phyloP scores from a whole-genome alignment of 2,113 vertebrate genomes.

The Mugil cephalus region DNA sequence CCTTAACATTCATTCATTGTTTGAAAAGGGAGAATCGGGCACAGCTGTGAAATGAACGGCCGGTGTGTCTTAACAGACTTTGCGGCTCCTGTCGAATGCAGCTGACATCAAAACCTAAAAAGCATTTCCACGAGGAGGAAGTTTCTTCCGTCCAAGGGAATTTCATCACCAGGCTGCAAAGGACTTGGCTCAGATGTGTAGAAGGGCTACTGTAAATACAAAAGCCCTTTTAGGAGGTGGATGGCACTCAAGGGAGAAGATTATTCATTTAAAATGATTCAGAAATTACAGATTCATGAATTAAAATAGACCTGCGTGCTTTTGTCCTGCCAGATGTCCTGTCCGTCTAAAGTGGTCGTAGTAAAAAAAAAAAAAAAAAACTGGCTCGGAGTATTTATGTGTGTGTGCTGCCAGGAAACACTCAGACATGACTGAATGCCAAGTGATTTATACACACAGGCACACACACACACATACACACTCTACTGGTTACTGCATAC shows the following conservation, averaged over 20 bases:
- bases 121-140: constrained; percentile 32
- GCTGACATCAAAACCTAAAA: constrained; percentile 2
- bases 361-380: too few relatives aligned
- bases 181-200: constrained; percentile 7
- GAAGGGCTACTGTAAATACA: neutral
- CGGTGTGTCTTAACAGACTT: constrained; percentile 11
- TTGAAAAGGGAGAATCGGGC: neutral
- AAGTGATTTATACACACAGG: neutral
- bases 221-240: neutral
- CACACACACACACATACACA: constrained; percentile 1
- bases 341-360: constrained; percentile 8
- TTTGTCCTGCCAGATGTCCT: constrained; percentile 41
- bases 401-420: constrained; percentile 34
- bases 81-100: neutral
- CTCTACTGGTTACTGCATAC: neutral
- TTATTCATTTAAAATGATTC: constrained; percentile 13
- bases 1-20: too few relatives aligned
- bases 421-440: constrained; percentile 10
- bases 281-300: constrained; percentile 17
- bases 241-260: constrained; percentile 6
- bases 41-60: constrained; percentile 20
- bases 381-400: neutral
- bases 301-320: constrained; percentile 21
- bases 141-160: constrained; percentile 27
- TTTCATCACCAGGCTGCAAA: neutral